Evolutionary conservation across 2,113 vertebrate genomes (phyloP).

Genomic region (Origma solitaria): DNA sequence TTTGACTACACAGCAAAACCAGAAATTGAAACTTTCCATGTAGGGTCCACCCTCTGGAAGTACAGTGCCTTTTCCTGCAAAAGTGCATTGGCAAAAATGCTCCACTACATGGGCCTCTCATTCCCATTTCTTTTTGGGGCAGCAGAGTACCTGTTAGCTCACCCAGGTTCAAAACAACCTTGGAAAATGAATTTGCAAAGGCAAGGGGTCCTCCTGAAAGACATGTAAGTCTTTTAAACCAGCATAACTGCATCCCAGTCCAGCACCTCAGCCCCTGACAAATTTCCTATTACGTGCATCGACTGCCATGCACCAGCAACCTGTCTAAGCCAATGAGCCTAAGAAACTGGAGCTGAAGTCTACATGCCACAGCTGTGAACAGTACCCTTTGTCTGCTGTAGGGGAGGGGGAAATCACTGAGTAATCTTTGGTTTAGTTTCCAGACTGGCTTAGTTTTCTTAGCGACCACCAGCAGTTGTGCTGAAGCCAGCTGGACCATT

Average conservation of each 20-base stretch:
- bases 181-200: neutral
- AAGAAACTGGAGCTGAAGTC: neutral
- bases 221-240: neutral
- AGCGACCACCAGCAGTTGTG: neutral
- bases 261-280: neutral
- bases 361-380: neutral
- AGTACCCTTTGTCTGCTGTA: neutral
- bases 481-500: neutral
- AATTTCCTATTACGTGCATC: neutral
- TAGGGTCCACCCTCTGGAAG: neutral
- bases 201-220: neutral
- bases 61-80: neutral
- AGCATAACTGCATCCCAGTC: neutral
- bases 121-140: neutral
- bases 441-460: neutral
- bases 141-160: neutral
- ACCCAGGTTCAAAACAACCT: neutral
- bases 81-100: neutral
- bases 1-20: neutral
- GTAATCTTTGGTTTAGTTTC: neutral
- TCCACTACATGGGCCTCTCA: neutral
- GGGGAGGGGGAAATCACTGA: neutral
- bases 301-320: neutral
- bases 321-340: neutral
- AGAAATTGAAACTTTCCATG: neutral